Evolutionary conservation across 2,888 invertebrate genomes (phyloP).

Genomic region (Brachyptera risi): DNA sequence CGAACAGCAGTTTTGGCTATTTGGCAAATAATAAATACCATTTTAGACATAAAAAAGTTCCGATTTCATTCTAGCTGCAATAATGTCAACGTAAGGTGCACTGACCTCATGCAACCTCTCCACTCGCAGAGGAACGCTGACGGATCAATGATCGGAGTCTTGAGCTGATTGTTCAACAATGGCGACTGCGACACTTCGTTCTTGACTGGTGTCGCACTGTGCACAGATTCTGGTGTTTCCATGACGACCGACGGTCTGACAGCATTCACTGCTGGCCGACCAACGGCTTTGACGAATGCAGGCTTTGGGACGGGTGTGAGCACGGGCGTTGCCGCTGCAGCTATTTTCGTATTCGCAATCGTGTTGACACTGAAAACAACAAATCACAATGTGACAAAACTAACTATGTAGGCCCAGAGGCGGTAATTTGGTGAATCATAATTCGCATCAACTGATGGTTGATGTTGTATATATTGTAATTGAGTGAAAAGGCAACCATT

Average conservation of each 20-base stretch:
- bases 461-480: no score
- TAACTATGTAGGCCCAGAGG: no score
- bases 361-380: no score
- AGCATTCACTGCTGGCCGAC: background rate
- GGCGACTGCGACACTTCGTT: background rate
- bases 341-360: slow-evolving; percentile 1
- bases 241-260: background rate
- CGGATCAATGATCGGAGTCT: slow-evolving; percentile 11
- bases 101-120: slow-evolving; percentile 74
- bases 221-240: background rate
- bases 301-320: background rate
- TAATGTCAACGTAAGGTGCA: no score
- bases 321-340: background rate
- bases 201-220: background rate
- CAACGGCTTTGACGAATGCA: background rate
- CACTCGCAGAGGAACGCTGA: slow-evolving; percentile 72
- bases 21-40: no score
- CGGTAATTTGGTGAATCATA: no score
- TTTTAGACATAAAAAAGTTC: no score
- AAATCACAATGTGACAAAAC: no score
- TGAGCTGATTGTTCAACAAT: background rate
- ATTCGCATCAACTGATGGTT: no score
- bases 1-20: no score
- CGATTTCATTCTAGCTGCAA: no score
- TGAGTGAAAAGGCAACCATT: no score